Conservation (phyloP, 2,888 invertebrate genomes). For the Sinhomidia bicolor region DNA sequence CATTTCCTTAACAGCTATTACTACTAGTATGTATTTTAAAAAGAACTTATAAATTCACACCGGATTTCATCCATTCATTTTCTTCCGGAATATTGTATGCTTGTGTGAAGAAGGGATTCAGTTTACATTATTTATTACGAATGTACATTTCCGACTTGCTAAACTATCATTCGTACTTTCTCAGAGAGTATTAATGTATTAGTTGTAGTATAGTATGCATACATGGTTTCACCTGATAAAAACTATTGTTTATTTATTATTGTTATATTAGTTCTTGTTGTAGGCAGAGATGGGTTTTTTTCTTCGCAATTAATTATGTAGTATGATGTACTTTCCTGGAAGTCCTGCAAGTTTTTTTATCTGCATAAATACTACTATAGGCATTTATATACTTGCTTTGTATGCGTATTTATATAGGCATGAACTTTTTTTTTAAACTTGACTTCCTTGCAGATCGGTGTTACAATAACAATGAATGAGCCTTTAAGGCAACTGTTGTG, state of each 20-base stretch:
- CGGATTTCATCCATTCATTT: conserved; percentile 28
- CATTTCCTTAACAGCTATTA: not conserved
- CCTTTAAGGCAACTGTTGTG: conserved; percentile 71
- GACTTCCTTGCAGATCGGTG: conserved; percentile 37
- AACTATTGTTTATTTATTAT: conserved; percentile 36
- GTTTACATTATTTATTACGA: not conserved
- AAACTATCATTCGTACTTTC: conserved; percentile 8
- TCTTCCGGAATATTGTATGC: not conserved
- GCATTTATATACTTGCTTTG: not conserved
- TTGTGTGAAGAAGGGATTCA: not conserved
- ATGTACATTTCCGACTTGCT: not conserved
- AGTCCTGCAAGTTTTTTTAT: too few relatives aligned
- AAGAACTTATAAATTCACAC: conserved; percentile 18
- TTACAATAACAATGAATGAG: conserved; percentile 40
- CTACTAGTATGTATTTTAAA: too few relatives aligned
- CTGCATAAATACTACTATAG: too few relatives aligned
- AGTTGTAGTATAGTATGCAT: too few relatives aligned
- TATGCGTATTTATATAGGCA: too few relatives aligned
- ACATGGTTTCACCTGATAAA: not conserved
- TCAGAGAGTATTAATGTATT: conserved; percentile 33
- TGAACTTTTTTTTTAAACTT: not conserved
- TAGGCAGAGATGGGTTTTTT: conserved; percentile 16
- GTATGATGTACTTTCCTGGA: not conserved
- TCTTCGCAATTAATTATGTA: not conserved
- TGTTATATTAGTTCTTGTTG: conserved; percentile 1